These are phyloP conservation scores for Osmerus eperlanus DNA, from an alignment of 2,113 vertebrate genomes.

Conservation along the genomic window DNA sequence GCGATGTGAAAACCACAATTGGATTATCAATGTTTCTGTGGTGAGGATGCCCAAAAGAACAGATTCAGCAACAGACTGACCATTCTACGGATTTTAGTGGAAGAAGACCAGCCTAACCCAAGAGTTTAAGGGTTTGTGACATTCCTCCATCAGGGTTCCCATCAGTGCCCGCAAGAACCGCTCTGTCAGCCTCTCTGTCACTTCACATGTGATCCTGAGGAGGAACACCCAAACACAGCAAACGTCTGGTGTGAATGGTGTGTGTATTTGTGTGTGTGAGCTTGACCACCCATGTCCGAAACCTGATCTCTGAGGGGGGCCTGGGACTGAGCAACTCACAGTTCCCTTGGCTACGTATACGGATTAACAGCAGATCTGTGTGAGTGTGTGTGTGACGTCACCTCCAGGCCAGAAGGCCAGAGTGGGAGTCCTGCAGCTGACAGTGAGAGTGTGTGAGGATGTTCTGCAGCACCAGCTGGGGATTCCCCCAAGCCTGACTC, in stretches of 20 bases:
- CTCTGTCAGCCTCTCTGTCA: background rate
- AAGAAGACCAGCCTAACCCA: too few species aligned
- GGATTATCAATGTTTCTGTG: too few species aligned
- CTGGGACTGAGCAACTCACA: background rate
- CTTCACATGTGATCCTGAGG: background rate
- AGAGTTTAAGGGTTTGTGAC: too few species aligned
- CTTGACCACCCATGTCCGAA: constrained; percentile 40
- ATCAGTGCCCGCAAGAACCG: background rate
- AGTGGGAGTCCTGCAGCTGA: background rate
- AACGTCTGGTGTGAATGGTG: background rate
- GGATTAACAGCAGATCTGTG: background rate
- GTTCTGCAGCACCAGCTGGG: constrained; percentile 4
- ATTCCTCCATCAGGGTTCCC: background rate
- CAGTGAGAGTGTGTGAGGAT: constrained; percentile 3
- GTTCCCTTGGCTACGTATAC: too few species aligned
- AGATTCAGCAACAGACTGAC: too few species aligned
- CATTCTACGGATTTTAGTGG: too few species aligned
- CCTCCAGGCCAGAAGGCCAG: constrained; percentile 5
- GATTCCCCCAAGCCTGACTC: background rate
- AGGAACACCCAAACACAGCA: background rate
- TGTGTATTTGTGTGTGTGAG: background rate
- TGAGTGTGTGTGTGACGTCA: constrained; percentile 9
- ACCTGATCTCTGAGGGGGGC: constrained; percentile 17
- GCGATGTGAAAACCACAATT: too few species aligned
- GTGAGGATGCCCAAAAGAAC: too few species aligned